Evolutionary conservation across 1,140 invertebrate species (phyloP).

Genomic region (Andrena cerasifolii): DNA sequence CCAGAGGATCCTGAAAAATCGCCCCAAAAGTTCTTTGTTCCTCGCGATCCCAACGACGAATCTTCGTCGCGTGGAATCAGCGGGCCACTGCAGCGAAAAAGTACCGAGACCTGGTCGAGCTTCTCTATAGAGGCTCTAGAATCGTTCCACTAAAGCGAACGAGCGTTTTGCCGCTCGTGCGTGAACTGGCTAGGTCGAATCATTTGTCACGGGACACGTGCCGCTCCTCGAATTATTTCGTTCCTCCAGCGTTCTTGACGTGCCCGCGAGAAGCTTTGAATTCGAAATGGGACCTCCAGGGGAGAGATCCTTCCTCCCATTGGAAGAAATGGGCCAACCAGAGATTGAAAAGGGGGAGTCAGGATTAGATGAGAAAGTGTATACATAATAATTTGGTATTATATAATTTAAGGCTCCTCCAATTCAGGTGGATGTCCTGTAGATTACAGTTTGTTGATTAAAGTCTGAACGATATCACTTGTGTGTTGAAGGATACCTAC

Average conservation of each 20-base stretch:
- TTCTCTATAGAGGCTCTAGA: neutral
- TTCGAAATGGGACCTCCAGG: neutral
- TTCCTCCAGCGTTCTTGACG: neutral
- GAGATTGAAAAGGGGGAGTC: too few species aligned
- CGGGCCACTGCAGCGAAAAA: neutral
- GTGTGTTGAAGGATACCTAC: too few species aligned
- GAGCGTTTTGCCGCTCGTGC: conserved; percentile 32
- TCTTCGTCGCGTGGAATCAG: conserved; percentile 27
- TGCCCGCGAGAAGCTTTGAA: neutral
- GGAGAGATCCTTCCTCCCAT: neutral
- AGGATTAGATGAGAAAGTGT: too few species aligned
- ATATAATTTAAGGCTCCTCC: too few species aligned
- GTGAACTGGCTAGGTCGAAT: conserved; percentile 40
- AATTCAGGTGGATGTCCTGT: too few species aligned
- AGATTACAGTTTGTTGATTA: too few species aligned
- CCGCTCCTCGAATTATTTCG: conserved; percentile 3
- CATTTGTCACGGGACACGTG: conserved; percentile 42
- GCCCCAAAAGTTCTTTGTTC: conserved; percentile 9
- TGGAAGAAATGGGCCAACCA: too few species aligned
- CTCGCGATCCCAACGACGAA: conserved; percentile 21
- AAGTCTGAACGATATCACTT: too few species aligned
- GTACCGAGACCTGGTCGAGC: neutral
- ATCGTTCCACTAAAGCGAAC: conserved; percentile 25
- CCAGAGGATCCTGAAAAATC: conserved; percentile 47
- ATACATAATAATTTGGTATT: too few species aligned